Conservation (phyloP, 2,113 vertebrate genomes). For the Mionectes macconnelli region DNA sequence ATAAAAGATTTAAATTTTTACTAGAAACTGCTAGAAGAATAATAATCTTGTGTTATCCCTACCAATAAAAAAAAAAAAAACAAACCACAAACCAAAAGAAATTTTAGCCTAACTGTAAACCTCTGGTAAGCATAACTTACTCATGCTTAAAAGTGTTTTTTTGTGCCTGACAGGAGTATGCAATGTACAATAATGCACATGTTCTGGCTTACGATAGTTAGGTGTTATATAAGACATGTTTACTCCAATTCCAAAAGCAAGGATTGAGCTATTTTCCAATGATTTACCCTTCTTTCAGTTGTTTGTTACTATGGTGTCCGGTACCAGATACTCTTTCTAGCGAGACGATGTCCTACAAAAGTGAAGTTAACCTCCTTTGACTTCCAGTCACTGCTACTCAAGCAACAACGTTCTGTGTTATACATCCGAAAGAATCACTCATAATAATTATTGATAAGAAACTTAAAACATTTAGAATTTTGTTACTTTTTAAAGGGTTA, state of each 20-base stretch:
- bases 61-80: not conserved
- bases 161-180: not conserved
- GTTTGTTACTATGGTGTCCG: not conserved
- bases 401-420: not conserved
- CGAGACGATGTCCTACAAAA: not conserved
- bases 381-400: not conserved
- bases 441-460: not conserved
- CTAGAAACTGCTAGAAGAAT: not conserved
- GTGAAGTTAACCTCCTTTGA: not conserved
- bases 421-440: not conserved
- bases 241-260: not conserved
- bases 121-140: not conserved
- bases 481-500: not conserved
- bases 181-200: not conserved
- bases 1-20: not conserved
- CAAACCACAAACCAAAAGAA: not conserved
- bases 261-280: not conserved
- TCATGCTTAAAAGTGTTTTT: accelerated
- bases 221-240: not conserved
- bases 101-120: not conserved
- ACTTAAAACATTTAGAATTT: not conserved
- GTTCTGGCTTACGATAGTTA: not conserved
- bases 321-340: not conserved
- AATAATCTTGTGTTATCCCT: not conserved
- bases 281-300: not conserved